These are phyloP conservation scores for Parochlus steinenii DNA, from an alignment of 2,888 invertebrate genomes.

Conservation along the genomic window DNA sequence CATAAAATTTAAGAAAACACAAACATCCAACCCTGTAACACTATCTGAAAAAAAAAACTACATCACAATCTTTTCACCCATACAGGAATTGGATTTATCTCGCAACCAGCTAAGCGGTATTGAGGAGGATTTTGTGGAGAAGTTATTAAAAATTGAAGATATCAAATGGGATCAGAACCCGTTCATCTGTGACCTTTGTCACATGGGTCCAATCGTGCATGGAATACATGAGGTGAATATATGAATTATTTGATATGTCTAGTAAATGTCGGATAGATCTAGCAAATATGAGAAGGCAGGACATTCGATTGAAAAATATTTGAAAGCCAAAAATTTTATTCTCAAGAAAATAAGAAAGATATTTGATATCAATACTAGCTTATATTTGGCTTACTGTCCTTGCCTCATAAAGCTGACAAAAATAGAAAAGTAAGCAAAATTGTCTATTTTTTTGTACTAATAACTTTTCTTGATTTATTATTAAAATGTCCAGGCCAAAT, in stretches of 20 bases:
- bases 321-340: too few species aligned
- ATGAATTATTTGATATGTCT: not conserved
- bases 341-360: not conserved
- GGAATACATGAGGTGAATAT: constrained; percentile 28
- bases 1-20: not conserved
- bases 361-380: not conserved
- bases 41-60: too few species aligned
- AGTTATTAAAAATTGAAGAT: constrained; percentile 28
- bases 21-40: not conserved
- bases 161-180: constrained; percentile 30
- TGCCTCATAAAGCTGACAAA: not conserved
- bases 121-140: constrained; percentile 26
- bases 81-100: constrained; percentile 53
- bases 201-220: constrained; percentile 31
- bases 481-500: constrained; percentile 24
- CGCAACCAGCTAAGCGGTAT: constrained; percentile 48
- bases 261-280: not conserved
- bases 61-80: constrained; percentile 17
- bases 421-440: not conserved
- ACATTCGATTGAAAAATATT: too few species aligned
- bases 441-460: constrained; percentile 5
- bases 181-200: constrained; percentile 30
- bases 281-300: too few species aligned
- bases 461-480: not conserved
- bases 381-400: not conserved